phyloP scores from a whole-genome alignment of 2,113 vertebrate genomes.

The Menura novaehollandiae region DNA sequence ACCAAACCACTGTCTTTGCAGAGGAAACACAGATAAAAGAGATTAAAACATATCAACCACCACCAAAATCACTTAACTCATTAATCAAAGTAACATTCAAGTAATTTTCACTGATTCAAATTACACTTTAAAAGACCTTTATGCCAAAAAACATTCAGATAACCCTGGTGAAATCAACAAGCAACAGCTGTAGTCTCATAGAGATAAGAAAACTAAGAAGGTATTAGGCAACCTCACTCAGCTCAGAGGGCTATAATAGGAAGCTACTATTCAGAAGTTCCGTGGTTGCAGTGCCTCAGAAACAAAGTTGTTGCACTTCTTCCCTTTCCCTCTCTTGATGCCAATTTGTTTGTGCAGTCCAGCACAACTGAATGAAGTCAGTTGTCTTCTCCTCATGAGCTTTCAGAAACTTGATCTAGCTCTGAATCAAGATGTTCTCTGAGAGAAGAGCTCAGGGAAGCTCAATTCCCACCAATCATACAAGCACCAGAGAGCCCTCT shows the following conservation, averaged over 20 bases:
- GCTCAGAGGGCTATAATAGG: neutral
- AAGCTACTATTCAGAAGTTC: neutral
- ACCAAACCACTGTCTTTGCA: slow-evolving; percentile 76
- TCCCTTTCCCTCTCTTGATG: neutral
- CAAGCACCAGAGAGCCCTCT: neutral
- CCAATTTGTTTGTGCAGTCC: neutral
- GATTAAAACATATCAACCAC: neutral
- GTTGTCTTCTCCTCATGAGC: neutral
- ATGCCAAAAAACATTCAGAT: neutral
- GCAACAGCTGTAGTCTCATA: neutral
- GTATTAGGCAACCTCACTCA: neutral
- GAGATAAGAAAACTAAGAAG: neutral
- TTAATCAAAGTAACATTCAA: neutral
- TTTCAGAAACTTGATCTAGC: neutral
- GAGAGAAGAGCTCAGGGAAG: neutral
- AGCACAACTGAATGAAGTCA: neutral
- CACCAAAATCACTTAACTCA: neutral
- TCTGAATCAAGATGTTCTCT: neutral
- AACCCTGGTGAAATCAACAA: neutral
- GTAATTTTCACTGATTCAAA: neutral
- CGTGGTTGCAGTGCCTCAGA: rapidly evolving
- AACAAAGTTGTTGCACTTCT: neutral
- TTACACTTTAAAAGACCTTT: neutral
- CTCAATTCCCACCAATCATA: neutral
- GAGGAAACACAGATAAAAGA: neutral